These are phyloP conservation scores for Orthonychiurus folsomi DNA, from an alignment of 2,888 invertebrate genomes.

Conservation along the genomic window DNA sequence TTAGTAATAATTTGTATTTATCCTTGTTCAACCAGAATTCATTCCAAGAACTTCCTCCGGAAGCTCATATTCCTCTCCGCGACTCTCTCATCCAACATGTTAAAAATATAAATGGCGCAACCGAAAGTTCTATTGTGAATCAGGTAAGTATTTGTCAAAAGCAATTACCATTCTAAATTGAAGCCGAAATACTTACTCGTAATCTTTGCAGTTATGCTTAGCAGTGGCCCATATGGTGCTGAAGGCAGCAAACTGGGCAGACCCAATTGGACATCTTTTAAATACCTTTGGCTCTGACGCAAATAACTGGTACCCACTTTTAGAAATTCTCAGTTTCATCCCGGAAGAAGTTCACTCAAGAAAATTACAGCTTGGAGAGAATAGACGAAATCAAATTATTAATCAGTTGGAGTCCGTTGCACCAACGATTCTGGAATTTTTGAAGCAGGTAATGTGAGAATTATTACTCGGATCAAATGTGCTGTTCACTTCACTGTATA, in stretches of 20 bases:
- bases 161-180: background rate
- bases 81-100: slow-evolving; percentile 86
- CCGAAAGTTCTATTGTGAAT: slow-evolving; percentile 75
- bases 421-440: slow-evolving; percentile 65
- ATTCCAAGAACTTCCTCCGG: slow-evolving; percentile 80
- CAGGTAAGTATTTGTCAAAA: slow-evolving; percentile 49
- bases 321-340: slow-evolving; percentile 85
- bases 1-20: no score
- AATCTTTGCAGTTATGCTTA: slow-evolving; percentile 59
- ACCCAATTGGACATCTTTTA: slow-evolving; percentile 75
- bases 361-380: slow-evolving; percentile 71
- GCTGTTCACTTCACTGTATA: background rate
- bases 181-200: background rate
- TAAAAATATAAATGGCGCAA: slow-evolving; percentile 65
- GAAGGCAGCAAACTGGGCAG: slow-evolving; percentile 87
- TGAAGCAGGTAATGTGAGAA: slow-evolving; percentile 45
- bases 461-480: background rate
- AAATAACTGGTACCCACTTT: slow-evolving; percentile 61
- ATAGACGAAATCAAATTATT: slow-evolving; percentile 75
- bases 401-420: slow-evolving; percentile 55
- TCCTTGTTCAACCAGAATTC: no score
- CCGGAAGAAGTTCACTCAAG: slow-evolving; percentile 90
- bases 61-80: slow-evolving; percentile 72
- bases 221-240: slow-evolving; percentile 88
- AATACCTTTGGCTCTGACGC: slow-evolving; percentile 55